Conservation (phyloP, 2,888 invertebrate species). For the Mimachlamys varia region DNA sequence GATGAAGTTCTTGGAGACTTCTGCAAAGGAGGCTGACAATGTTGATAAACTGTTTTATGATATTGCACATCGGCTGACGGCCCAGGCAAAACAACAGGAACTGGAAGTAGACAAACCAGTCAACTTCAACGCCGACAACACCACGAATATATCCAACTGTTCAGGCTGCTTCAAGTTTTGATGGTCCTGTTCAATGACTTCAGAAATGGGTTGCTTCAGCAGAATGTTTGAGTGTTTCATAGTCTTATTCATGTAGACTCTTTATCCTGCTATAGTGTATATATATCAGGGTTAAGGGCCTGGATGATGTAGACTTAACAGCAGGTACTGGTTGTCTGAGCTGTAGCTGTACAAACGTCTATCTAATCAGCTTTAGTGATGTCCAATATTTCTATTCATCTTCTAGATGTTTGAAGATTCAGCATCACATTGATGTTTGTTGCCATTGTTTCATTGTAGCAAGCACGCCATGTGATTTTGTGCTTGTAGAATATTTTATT, state of each 20-base stretch:
- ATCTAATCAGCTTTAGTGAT: background rate
- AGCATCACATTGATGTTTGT: background rate
- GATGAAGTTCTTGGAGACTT: slow-evolving; percentile 97
- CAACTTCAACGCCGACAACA: slow-evolving; percentile 56
- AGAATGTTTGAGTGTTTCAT: background rate
- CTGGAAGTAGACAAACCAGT: slow-evolving; percentile 59
- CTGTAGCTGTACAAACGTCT: background rate
- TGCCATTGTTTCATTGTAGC: background rate
- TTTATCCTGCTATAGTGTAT: background rate
- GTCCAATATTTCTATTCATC: background rate
- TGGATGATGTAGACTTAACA: background rate
- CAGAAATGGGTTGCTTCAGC: background rate
- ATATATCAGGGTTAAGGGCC: background rate
- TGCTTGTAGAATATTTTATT: background rate
- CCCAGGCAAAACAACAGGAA: slow-evolving; percentile 71
- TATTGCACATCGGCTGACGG: slow-evolving; percentile 90
- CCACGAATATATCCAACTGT: slow-evolving; percentile 61
- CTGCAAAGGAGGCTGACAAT: slow-evolving; percentile 98
- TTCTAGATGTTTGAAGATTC: background rate
- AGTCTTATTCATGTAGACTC: background rate
- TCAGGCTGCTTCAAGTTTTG: slow-evolving; percentile 63
- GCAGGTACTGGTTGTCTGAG: background rate
- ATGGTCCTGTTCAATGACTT: background rate
- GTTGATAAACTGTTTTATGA: slow-evolving; percentile 98
- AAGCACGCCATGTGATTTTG: background rate